Evolutionary conservation across 2,113 vertebrate genomes (phyloP).

Genomic region (Calyptomena viridis): DNA sequence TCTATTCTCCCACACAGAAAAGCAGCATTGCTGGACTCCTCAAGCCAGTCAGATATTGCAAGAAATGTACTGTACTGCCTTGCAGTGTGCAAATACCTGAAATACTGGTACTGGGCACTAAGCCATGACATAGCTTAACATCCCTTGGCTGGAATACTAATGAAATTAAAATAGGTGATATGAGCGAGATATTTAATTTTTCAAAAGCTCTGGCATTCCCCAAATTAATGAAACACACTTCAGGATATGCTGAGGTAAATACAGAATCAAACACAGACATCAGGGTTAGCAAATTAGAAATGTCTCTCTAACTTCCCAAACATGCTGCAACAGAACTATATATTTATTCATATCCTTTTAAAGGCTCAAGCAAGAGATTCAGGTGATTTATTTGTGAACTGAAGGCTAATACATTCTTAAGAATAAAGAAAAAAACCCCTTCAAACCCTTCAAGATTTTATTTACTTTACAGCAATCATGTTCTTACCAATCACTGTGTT

Average conservation of each 20-base stretch:
- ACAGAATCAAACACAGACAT: background rate
- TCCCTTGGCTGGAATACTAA: background rate
- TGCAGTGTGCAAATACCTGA: background rate
- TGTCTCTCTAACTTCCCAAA: background rate
- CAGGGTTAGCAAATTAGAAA: background rate
- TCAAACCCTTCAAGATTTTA: background rate
- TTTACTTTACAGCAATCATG: background rate
- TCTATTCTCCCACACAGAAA: background rate
- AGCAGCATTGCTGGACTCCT: background rate
- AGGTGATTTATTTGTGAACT: constrained; percentile 3
- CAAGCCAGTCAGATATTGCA: background rate
- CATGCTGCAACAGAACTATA: background rate
- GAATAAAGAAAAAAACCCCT: background rate
- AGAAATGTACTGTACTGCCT: background rate
- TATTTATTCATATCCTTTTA: background rate
- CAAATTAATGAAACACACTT: background rate
- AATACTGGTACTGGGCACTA: background rate
- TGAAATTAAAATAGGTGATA: background rate
- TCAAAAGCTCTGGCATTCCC: background rate
- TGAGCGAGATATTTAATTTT: background rate
- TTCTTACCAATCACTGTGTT: background rate
- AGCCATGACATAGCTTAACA: background rate
- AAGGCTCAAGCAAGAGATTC: background rate
- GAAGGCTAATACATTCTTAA: constrained; percentile 2
- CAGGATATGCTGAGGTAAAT: background rate